Percentiles rank a stretch among this genome's conserved stretches.
Evolutionary conservation across 2,797 vertebrate species (phyloP).

Genomic region (Melanotaenia boesemani): DNA sequence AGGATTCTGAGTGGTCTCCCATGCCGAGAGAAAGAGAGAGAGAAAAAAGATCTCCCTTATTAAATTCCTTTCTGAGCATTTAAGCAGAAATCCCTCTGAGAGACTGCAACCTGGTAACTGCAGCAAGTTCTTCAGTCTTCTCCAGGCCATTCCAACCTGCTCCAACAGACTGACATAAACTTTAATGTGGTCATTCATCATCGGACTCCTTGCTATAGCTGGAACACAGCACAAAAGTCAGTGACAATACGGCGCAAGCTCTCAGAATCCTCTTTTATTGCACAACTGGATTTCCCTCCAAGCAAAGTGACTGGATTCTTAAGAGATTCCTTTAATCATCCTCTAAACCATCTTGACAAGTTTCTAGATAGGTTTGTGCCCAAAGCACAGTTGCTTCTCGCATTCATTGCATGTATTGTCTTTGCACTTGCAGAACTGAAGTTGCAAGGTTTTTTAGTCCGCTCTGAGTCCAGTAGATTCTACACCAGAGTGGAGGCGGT

Average conservation of each 20-base stretch:
- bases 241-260: background rate
- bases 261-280: background rate
- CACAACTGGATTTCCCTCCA: background rate
- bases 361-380: background rate
- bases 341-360: background rate
- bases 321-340: background rate
- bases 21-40: too few relatives aligned
- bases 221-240: background rate
- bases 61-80: background rate
- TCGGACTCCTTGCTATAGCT: background rate
- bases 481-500: too few relatives aligned
- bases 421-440: background rate
- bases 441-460: background rate
- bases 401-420: background rate
- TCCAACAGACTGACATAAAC: background rate
- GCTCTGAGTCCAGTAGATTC: background rate
- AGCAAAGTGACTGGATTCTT: background rate
- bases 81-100: background rate
- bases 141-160: background rate
- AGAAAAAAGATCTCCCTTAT: background rate
- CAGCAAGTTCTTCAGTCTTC: background rate
- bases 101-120: background rate
- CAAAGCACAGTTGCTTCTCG: background rate
- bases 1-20: background rate
- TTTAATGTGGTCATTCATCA: constrained; percentile 1